phyloP scores from a whole-genome alignment of 2,888 invertebrate genomes.

The Lasioglossum pauxillum region DNA sequence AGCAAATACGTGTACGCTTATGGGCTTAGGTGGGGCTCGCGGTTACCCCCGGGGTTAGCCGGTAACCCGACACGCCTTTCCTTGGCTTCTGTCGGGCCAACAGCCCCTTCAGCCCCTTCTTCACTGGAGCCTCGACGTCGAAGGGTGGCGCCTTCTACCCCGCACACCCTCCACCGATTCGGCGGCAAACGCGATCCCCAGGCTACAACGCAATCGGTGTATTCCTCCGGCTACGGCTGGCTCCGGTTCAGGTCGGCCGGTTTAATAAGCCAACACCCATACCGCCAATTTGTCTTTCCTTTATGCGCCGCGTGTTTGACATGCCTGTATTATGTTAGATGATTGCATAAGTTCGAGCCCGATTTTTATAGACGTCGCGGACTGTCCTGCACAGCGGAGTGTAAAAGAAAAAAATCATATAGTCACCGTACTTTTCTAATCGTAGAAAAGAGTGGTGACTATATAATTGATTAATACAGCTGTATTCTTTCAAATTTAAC shows the following conservation, averaged over 20 bases:
- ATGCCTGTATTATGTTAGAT: too few relatives aligned
- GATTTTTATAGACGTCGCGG: too few relatives aligned
- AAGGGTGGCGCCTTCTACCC: slow-evolving; percentile 77
- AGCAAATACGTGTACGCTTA: slow-evolving; percentile 75
- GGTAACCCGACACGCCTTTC: slow-evolving; percentile 83
- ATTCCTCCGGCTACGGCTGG: slow-evolving; percentile 44
- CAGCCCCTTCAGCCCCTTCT: slow-evolving; percentile 78
- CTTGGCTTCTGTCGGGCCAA: slow-evolving; percentile 84
- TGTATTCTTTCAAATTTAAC: too few relatives aligned
- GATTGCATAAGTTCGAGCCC: too few relatives aligned
- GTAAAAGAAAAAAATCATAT: too few relatives aligned
- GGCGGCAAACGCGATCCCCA: slow-evolving; percentile 32
- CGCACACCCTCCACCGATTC: slow-evolving; percentile 68
- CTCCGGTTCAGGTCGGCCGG: slow-evolving; percentile 30
- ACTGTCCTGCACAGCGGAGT: too few relatives aligned
- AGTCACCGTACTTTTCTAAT: too few relatives aligned
- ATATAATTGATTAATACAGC: too few relatives aligned
- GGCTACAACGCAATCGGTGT: slow-evolving; percentile 56
- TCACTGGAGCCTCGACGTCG: slow-evolving; percentile 60
- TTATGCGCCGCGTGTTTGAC: slow-evolving; percentile 13
- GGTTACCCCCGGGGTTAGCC: slow-evolving; percentile 81
- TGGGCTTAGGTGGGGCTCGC: slow-evolving; percentile 78
- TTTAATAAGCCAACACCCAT: slow-evolving; percentile 58
- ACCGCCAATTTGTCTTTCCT: slow-evolving; percentile 67
- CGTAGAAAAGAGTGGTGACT: too few relatives aligned